Evolutionary conservation across 2,113 vertebrate species (phyloP).

Genomic region (Struthidea cinerea): DNA sequence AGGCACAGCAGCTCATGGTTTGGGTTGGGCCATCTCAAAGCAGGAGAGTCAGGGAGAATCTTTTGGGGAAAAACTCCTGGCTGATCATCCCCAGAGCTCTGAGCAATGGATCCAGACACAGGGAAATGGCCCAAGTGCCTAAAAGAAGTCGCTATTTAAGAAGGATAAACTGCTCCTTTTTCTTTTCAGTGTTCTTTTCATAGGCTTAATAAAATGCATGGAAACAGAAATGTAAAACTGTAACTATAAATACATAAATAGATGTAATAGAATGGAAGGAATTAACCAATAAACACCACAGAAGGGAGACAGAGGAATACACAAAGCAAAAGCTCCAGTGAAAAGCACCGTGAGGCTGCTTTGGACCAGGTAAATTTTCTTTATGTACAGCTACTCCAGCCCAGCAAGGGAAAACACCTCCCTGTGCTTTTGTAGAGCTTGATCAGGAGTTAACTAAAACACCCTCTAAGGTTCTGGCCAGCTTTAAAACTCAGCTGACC

Average conservation of each 20-base stretch:
- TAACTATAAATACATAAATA: background rate
- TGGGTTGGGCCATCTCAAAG: background rate
- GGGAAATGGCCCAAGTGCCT: background rate
- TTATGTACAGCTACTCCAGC: background rate
- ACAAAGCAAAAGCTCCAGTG: background rate
- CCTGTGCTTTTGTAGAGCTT: background rate
- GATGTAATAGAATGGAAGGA: background rate
- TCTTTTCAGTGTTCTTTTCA: background rate
- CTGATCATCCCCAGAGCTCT: background rate
- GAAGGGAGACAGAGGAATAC: background rate
- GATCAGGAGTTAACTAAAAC: background rate
- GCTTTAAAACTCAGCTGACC: background rate
- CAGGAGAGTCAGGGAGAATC: background rate
- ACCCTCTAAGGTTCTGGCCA: background rate
- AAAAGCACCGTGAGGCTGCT: rapidly evolving
- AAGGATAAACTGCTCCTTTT: background rate
- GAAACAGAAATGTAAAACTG: background rate
- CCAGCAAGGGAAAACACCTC: background rate
- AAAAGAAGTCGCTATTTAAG: background rate
- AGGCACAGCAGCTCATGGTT: background rate
- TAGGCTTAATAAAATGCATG: rapidly evolving
- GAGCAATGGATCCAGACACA: background rate
- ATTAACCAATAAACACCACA: rapidly evolving
- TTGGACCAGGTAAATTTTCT: rapidly evolving
- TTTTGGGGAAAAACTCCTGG: background rate